Percentiles rank a stretch among this genome's conserved stretches.
Conservation (phyloP, 2,888 invertebrate species). For the Epicampocera succincta region DNA sequence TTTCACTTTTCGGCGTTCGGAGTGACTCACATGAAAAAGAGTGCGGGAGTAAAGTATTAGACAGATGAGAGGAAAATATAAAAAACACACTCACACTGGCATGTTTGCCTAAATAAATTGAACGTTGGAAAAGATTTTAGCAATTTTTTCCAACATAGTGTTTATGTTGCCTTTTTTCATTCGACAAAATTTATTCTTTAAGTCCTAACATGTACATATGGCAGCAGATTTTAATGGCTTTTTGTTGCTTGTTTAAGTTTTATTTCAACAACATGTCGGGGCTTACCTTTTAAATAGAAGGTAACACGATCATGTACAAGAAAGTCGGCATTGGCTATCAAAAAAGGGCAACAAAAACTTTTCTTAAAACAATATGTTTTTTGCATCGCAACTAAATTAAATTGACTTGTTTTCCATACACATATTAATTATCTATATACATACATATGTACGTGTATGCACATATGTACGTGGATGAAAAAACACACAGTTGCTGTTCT, state of each 20-base stretch:
- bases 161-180: conserved; percentile 25
- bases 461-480: neutral
- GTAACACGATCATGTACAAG: conserved; percentile 16
- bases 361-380: no score
- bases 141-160: conserved; percentile 11
- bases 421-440: no score
- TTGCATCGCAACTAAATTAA: no score
- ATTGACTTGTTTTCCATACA: no score
- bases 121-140: conserved; percentile 47
- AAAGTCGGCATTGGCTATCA: neutral
- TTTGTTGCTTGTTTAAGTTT: conserved; percentile 54
- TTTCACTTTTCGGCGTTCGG: conserved; percentile 30
- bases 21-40: conserved; percentile 24
- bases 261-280: conserved; percentile 40
- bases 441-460: no score
- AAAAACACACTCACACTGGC: conserved; percentile 11
- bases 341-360: no score
- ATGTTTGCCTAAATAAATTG: conserved; percentile 42
- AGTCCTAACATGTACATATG: conserved; percentile 48
- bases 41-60: neutral
- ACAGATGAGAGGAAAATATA: neutral
- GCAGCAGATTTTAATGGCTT: conserved; percentile 61
- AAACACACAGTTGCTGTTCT: neutral
- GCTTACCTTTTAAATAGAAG: conserved; percentile 42
- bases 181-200: conserved; percentile 36